Percentiles rank a stretch among this genome's conserved stretches.
Evolutionary conservation across 1,140 invertebrate genomes (phyloP).

Genomic region (Sitobion miscanthi): DNA sequence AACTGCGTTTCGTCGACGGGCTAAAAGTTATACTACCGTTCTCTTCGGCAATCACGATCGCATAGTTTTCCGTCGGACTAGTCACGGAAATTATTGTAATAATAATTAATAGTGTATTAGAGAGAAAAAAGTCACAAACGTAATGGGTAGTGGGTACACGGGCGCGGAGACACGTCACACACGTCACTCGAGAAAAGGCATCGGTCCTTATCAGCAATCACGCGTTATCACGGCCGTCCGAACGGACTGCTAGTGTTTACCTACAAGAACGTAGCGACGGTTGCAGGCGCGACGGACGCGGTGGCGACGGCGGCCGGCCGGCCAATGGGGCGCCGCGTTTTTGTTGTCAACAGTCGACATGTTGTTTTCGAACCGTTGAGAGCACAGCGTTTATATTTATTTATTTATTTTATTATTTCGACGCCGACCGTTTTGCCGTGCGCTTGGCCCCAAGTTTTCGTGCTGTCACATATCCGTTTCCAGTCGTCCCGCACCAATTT

Average conservation of each 20-base stretch:
- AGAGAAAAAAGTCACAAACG: neutral
- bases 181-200: neutral
- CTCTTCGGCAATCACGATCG: neutral
- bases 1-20: neutral
- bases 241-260: neutral
- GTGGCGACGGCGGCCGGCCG: conserved; percentile 25
- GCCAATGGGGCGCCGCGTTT: conserved; percentile 40
- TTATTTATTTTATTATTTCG: conserved; percentile 50
- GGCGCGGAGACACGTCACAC: neutral
- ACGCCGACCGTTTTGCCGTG: neutral
- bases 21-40: neutral
- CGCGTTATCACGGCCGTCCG: neutral
- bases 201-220: neutral
- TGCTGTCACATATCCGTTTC: neutral
- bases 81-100: neutral
- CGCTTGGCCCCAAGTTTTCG: neutral
- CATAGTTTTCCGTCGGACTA: neutral
- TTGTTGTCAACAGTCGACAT: conserved; percentile 57
- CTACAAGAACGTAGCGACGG: neutral
- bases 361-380: conserved; percentile 57
- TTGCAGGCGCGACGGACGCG: neutral
- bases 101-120: neutral
- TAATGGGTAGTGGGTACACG: neutral
- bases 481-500: neutral
- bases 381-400: conserved; percentile 27